A percentile compares a stretch with the other conserved stretches of the same genome.
phyloP scores from a whole-genome alignment of 2,888 invertebrate genomes.

The Pandemis heparana region DNA sequence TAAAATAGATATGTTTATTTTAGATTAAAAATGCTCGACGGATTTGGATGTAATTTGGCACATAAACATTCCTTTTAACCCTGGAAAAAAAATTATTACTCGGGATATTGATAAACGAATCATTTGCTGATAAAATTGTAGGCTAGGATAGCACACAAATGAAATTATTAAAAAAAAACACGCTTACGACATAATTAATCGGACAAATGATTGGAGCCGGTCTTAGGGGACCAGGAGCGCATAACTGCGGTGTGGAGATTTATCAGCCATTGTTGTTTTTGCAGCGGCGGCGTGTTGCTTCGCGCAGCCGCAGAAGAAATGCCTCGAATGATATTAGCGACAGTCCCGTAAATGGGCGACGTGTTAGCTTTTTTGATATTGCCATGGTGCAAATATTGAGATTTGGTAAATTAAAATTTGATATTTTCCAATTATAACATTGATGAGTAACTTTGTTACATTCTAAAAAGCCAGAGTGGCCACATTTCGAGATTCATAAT shows the following conservation, averaged over 20 bases:
- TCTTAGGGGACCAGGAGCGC: constrained; percentile 15
- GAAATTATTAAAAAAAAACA: constrained; percentile 10
- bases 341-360: not conserved
- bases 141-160: too few relatives aligned
- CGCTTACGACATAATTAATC: constrained; percentile 44
- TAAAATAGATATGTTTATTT: too few relatives aligned
- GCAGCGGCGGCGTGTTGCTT: constrained; percentile 53
- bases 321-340: not conserved
- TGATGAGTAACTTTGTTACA: too few relatives aligned
- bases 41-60: too few relatives aligned
- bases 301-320: constrained; percentile 34
- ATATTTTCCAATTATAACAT: not conserved
- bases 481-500: too few relatives aligned
- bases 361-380: constrained; percentile 1
- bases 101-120: too few relatives aligned
- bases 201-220: constrained; percentile 43
- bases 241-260: constrained; percentile 49
- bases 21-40: too few relatives aligned
- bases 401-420: not conserved
- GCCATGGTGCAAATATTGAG: not conserved
- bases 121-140: too few relatives aligned
- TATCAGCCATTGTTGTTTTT: constrained; percentile 52
- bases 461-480: too few relatives aligned
- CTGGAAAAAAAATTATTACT: too few relatives aligned
- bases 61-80: too few relatives aligned